Base-by-base conservation (phyloP, 2,797 vertebrate species). In the Avahi laniger region DNA sequence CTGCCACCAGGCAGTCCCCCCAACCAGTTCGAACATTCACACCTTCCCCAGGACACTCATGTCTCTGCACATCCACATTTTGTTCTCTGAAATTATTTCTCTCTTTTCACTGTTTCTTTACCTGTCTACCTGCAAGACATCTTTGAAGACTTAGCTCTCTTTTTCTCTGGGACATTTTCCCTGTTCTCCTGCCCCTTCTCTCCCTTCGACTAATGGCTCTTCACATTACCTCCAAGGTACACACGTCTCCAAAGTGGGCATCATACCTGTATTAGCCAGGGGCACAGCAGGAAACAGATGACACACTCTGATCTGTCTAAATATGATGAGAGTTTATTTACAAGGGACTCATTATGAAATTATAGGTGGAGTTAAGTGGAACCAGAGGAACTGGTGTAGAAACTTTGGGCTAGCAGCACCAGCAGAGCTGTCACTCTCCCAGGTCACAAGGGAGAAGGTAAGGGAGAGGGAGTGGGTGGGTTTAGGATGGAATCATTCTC, bases 261-360 rank as follows among this genome's bases (percentile, higher is more conserved):
- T 43, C 88, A 35, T 22, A 33, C 41, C 46, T 83, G 0, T 30
- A 26, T 79, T 28, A 89, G 17, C 28, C 43, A 94, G 41, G 5
- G 20, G 70, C 22, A 26, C 46, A 76, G 35, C 78, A 91, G 90
- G 78, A 95, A 93, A 86, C 24, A 82, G 90, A 70, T 65, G 65
- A 61, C 0, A 48, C 9, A 35, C 17, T 76, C 57, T 46, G 48
- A 86, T 84, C 26, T 28, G 81, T 72, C 33, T 83, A 81, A 48
- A 89, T 35, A 57, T 41, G 57, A 89, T 12, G 57, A 81, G 30
- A 59, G 33, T 83, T 93, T 78, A 82, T 86, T 46, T n/a, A 67
- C 20, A 67, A 72, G 72, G 54, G 48, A 59, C 35, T 22, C 28
- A 11, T 61, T 89, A 46, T 7, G n/a, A 92, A 69, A 48, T 22